phyloP scores from a whole-genome alignment of 1,140 invertebrate species.

The Dysdera silvatica region DNA sequence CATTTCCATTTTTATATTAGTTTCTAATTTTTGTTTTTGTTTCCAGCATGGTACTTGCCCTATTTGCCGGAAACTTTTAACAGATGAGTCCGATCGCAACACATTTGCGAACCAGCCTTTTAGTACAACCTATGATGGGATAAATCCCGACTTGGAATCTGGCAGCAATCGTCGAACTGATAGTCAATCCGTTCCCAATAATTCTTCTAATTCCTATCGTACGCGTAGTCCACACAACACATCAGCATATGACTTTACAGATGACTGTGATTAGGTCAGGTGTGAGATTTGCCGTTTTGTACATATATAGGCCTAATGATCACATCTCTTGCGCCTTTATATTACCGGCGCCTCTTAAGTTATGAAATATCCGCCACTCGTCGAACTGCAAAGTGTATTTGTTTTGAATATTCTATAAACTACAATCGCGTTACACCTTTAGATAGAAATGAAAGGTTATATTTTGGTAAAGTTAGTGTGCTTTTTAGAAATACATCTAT shows the following conservation, averaged over 20 bases:
- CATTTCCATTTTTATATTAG: background rate
- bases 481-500: no score
- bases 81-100: constrained; percentile 41
- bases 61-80: constrained; percentile 76
- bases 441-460: no score
- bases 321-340: no score
- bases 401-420: no score
- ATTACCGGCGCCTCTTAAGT: no score
- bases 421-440: no score
- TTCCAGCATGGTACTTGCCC: constrained; percentile 84
- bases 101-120: background rate
- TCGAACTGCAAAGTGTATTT: no score
- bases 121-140: background rate
- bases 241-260: constrained; percentile 22
- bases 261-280: constrained; percentile 19
- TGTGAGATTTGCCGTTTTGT: constrained; percentile 11
- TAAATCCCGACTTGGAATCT: background rate
- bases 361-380: no score
- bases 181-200: background rate
- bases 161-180: background rate
- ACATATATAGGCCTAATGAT: no score
- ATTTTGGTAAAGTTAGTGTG: no score
- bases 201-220: constrained; percentile 35
- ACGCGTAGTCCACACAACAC: constrained; percentile 13
- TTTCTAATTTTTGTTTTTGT: constrained; percentile 29